These are phyloP conservation scores for Sakesphorus luctuosus DNA, from an alignment of 2,113 vertebrate species.

Conservation along the genomic window DNA sequence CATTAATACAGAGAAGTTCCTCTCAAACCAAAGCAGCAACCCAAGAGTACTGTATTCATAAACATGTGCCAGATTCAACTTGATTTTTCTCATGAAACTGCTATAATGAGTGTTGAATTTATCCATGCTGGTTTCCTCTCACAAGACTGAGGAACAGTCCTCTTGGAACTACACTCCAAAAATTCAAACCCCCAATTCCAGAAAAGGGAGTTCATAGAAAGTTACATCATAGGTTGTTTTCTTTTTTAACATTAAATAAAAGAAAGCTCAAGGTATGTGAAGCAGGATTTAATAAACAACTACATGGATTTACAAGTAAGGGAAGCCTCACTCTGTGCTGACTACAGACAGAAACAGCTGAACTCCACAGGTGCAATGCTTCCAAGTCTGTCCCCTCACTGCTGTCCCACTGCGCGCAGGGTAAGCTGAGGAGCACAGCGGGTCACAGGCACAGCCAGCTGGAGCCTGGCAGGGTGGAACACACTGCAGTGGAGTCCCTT, in stretches of 20 bases:
- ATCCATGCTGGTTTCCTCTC: not conserved
- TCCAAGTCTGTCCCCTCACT: not conserved
- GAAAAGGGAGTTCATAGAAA: not conserved
- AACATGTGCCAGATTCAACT: not conserved
- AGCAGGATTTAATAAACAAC: not conserved
- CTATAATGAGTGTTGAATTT: not conserved
- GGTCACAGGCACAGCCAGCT: not conserved
- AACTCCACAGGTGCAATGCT: not conserved
- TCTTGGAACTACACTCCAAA: not conserved
- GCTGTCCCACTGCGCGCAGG: fast-evolving
- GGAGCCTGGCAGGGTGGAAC: not conserved
- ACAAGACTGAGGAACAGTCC: not conserved
- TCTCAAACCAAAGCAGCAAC: not conserved
- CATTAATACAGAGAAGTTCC: not conserved
- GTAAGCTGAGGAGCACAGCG: not conserved
- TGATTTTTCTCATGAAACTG: not conserved
- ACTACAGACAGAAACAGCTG: not conserved
- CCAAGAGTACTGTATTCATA: not conserved
- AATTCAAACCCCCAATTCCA: not conserved
- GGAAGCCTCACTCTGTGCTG: not conserved
- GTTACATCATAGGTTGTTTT: not conserved
- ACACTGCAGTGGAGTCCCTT: not conserved
- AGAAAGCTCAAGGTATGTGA: not conserved
- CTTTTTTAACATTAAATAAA: not conserved
- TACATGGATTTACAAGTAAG: not conserved